Conservation (phyloP, 2,113 vertebrate genomes). For the Mobula birostris region DNA sequence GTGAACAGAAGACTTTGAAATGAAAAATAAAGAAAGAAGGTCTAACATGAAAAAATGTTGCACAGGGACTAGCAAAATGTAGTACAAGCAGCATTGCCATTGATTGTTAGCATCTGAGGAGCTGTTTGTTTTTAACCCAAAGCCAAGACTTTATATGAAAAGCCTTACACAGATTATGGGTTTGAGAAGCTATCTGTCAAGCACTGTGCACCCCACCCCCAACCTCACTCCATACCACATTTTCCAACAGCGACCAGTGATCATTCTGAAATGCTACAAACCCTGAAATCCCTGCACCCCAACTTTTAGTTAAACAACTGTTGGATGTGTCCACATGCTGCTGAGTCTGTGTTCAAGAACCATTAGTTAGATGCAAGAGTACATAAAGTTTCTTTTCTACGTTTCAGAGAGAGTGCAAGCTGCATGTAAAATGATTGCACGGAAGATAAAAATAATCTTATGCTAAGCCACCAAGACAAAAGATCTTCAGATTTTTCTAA, state of each 20-base stretch:
- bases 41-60: constrained; percentile 10
- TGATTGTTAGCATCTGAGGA: constrained; percentile 29
- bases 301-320: constrained; percentile 35
- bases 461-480: not conserved
- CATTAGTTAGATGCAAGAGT: constrained; percentile 34
- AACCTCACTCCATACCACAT: not conserved
- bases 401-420: constrained; percentile 28
- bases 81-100: constrained; percentile 32
- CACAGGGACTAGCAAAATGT: constrained; percentile 30
- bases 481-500: constrained; percentile 4
- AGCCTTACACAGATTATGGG: constrained; percentile 17
- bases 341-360: constrained; percentile 20
- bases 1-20: constrained; percentile 33
- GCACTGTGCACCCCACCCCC: not conserved
- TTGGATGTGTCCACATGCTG: constrained; percentile 27
- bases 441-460: constrained; percentile 34
- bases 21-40: constrained; percentile 31
- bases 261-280: not conserved
- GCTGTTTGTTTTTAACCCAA: constrained; percentile 31
- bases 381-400: constrained; percentile 35
- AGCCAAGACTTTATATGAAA: constrained; percentile 12
- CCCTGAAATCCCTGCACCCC: constrained; percentile 15
- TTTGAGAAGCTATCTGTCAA: constrained; percentile 25
- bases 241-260: constrained; percentile 5
- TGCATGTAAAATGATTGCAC: not conserved